phyloP scores from a whole-genome alignment of 2,113 vertebrate genomes.

The Archocentrus centrarchus region DNA sequence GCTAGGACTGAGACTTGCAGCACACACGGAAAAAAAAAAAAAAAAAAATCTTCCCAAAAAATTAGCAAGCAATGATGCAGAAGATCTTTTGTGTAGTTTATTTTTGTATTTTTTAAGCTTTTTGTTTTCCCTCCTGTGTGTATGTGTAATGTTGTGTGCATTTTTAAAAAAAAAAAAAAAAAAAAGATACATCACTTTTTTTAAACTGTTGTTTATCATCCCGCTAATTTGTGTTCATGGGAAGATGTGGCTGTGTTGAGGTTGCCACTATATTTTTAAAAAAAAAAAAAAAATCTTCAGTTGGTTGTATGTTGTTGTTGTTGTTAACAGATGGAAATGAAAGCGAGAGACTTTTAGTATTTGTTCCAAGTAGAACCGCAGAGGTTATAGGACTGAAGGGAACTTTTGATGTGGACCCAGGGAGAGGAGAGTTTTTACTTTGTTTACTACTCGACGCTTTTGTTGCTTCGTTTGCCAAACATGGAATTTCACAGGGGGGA shows the following conservation, averaged over 20 bases:
- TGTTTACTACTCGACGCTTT: conserved; percentile 76
- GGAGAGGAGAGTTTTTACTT: conserved; percentile 74
- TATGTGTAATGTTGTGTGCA: conserved; percentile 77
- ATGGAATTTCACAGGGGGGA: conserved; percentile 50
- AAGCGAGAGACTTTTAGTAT: conserved; percentile 72
- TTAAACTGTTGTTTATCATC: conserved; percentile 75
- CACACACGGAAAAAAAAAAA: conserved; percentile 46
- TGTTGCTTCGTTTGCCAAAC: conserved; percentile 81
- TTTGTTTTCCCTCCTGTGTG: conserved; percentile 64
- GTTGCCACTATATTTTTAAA: conserved; percentile 76
- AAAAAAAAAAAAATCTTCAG: conserved; percentile 58
- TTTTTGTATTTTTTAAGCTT: conserved; percentile 85
- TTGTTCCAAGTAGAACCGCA: conserved; percentile 72
- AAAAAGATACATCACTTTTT: conserved; percentile 59
- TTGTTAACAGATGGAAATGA: conserved; percentile 58
- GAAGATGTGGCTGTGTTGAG: conserved; percentile 64
- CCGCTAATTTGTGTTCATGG: conserved; percentile 76
- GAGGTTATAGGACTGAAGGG: conserved; percentile 79
- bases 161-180: conserved; percentile 31
- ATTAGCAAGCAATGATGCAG: conserved; percentile 78
- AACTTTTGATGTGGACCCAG: conserved; percentile 73
- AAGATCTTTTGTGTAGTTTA: conserved; percentile 84
- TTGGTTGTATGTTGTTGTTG: conserved; percentile 68
- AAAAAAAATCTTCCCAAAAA: conserved; percentile 75
- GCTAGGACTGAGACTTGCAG: conserved; percentile 78